Base-by-base conservation (phyloP, 2,888 invertebrate species). In the Aphidius colemani region DNA sequence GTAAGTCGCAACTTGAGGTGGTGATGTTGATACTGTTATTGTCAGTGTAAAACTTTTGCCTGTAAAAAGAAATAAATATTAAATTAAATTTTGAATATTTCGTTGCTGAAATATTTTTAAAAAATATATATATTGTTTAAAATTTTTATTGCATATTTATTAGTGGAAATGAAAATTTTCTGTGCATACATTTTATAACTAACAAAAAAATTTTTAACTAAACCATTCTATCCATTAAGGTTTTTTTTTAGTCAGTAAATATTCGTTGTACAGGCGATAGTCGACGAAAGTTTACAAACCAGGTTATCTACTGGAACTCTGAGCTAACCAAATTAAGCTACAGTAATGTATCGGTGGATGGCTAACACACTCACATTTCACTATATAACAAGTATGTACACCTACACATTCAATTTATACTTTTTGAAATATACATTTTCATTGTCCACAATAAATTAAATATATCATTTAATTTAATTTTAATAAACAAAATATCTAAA, bases 11-110 rank as follows among this genome's bases (percentile, higher is more conserved):
- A 98, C 92, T 84, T 97, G 97, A n/a, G 96, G 95, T 61, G 98
- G 98, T 74, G 91, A 88, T 74, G 96, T 94, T 74, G 94, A 94
- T 70, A 99, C 88, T 67, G 94, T 95, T 85, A 99, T 98, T 78
- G 96, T 96, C 81, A 99, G 84, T 65, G 96, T 95, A 85, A 99
- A 98, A 78, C 96, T 97, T 84, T 98, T 98, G 75, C 98, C 98
- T 98, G 89, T 43, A 61, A 66, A 60, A 49, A 1, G 2, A 18
- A 18, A 18, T 18, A 18, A 18, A 2, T 18, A 18, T 18, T 1
- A 18, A 1, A 18, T 18, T 18, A 18, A 1, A 13, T 18, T 18
- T 18, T 41, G 1, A 8, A 55, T 7, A 53, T 2, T 10, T 44
- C 0, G 10, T 44, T 61, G 11, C 43, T 53, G 11, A 49, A 11